Base-by-base conservation (phyloP, 2,797 vertebrate genomes). In the Microcaecilia unicolor region DNA sequence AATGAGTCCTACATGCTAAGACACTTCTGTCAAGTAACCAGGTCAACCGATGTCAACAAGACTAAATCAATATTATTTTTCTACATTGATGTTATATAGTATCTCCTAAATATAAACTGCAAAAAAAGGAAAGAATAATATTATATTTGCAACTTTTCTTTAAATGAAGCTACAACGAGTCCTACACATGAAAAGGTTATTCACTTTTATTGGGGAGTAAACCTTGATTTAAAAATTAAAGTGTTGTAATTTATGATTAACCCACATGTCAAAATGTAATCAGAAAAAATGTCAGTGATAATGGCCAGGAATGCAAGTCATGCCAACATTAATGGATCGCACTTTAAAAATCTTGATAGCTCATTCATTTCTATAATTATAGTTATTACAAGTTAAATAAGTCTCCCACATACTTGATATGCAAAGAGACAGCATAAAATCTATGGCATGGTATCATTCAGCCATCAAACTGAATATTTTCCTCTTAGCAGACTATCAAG, bases 311-410 rank as follows among this genome's bases (percentile, higher is more conserved):
- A 70, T 75, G 78, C 82, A 83, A 82, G 67, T 30, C 19, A 29
- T 72, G 74, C 73, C 78, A 72, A 67, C 47, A 74, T 59, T 91
- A 87, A 94, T 92, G 85, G 88, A 93, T 92, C 76, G 77, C 64
- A 76, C 77, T 74, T 76, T 69, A 72, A 76, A 79, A 81, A 66
- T 82, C 67, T 82, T 82, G 87, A 88, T 81, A 86, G 84, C 78
- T 90, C 88, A 84, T 92, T 92, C 83, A 79, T 92, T 92, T 90
- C 83, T 84, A 82, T 90, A 88, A 90, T 84, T 85, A 74, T 54
- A 64, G 78, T 82, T 83, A 84, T 83, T 87, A 86, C 63, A 80
- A 86, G 88, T 89, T 84, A 82, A 79, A 79, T 70, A 81, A 80
- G 67, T 83, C 63, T 62, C 17, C 15, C 55, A 70, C 74, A 76